Evolutionary conservation across 2,113 vertebrate genomes (phyloP).

Genomic region (Sinocyclocheilus rhinocerous): DNA sequence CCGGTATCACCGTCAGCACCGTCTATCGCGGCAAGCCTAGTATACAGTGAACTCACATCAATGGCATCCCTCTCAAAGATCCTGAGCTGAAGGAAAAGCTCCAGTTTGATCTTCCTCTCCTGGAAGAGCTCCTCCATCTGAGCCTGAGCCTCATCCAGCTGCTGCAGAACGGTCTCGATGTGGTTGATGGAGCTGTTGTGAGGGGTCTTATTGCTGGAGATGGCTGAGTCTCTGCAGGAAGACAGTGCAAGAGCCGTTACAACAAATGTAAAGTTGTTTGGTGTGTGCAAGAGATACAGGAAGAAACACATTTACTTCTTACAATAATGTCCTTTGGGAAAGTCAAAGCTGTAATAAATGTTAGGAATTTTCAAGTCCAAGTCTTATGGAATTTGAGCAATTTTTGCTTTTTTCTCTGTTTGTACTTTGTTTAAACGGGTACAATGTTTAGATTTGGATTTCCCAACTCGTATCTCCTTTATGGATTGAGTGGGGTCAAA

Average conservation of each 20-base stretch:
- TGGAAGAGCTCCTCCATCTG: constrained; percentile 99
- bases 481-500: not conserved
- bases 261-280: no score
- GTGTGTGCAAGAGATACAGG: not conserved
- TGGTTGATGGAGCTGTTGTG: constrained; percentile 99
- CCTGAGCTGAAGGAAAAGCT: constrained; percentile 96
- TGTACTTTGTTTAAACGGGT: not conserved
- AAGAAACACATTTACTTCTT: constrained; percentile 1
- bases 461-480: not conserved
- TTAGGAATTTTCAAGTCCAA: not conserved
- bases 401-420: not conserved
- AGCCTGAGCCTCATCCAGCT: constrained; percentile 97
- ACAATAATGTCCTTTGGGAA: not conserved
- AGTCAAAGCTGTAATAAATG: not conserved
- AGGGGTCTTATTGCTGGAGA: constrained; percentile 98
- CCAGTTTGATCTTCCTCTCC: constrained; percentile 98
- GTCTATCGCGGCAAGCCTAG: no score
- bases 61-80: constrained; percentile 97
- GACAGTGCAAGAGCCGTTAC: not conserved
- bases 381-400: not conserved
- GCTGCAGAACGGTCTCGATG: constrained; percentile 96
- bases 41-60: constrained; percentile 84
- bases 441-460: not conserved
- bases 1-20: no score
- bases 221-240: constrained; percentile 88